Conservation (phyloP, 1,140 invertebrate species). For the Drosophila repletoides region DNA sequence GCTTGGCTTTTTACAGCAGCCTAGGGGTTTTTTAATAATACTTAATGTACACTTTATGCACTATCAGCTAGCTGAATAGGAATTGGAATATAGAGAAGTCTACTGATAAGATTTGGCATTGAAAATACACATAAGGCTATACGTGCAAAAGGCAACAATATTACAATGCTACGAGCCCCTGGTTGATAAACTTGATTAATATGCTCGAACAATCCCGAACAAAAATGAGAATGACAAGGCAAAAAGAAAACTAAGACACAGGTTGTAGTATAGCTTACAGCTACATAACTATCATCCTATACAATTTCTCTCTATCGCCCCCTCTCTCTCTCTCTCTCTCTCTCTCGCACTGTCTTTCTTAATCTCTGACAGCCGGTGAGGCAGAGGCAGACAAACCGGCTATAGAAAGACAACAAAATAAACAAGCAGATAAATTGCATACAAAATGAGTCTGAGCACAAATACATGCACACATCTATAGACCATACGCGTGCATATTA, state of each 20-base stretch:
- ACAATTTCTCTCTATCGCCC: conserved; percentile 7
- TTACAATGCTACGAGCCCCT: conserved; percentile 33
- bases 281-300: too few relatives aligned
- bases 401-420: conserved; percentile 42
- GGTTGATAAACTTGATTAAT: conserved; percentile 43
- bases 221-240: conserved; percentile 34
- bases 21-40: not conserved
- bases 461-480: not conserved
- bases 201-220: conserved; percentile 60
- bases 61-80: conserved; percentile 23
- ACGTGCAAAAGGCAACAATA: conserved; percentile 24
- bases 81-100: not conserved
- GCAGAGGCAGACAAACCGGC: conserved; percentile 41
- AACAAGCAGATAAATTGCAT: conserved; percentile 62
- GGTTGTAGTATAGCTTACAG: not conserved
- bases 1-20: conserved; percentile 20
- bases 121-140: conserved; percentile 17
- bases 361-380: conserved; percentile 15
- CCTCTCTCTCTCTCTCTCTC: conserved; percentile 11
- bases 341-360: not conserved
- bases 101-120: conserved; percentile 60
- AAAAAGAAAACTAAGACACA: conserved; percentile 3
- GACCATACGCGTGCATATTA: not conserved
- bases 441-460: conserved; percentile 48
- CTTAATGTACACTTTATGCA: conserved; percentile 1